Base-by-base conservation (phyloP, 2,888 invertebrate genomes). In the Dynastes maya region DNA sequence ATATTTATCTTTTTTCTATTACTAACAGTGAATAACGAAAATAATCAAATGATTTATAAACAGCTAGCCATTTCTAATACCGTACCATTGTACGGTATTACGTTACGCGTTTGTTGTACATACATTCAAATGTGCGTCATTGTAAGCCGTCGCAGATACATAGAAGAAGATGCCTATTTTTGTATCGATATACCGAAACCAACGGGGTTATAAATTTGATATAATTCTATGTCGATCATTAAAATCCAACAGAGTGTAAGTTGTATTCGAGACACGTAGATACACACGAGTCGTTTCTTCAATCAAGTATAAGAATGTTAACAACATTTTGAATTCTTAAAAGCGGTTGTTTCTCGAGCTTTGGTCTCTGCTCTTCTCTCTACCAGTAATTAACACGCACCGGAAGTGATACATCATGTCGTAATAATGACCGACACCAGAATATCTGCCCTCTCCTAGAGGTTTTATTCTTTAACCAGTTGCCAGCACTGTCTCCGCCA, bases 401-500 rank as follows among this genome's bases (percentile, higher is more conserved):
- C 88, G 88, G 88, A 88, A 88, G 87, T 86, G 88, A 88, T 88
- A 87, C 85, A 87, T 88, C 88, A 88, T 88, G 87, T 85, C 85
- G 87, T 87, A 88, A 88, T 88, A 88, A 88, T 88, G 88, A 88
- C 88, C 88, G 87, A 86, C 87, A 86, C 86, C 85, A 86, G 87
- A 87, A 88, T 87, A 87, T 87, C 85, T 81, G 79, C 82, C 83
- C 81, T 82, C 79, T 61, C 67, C 63, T 75, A 68, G 78, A 83
- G 82, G 80, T 83, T 81, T 84, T 83, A 81, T 84, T 83, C 82
- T 83, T 82, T 80, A 77, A 77, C 80, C 81, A 80, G 80, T 82
- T 82, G 83, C 81, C 82, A 81, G 80, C 80, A 80, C 82, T 84
- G 84, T 84, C 83, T 82, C 82, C 80, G 80, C 81, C 81, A 84